phyloP scores from a whole-genome alignment of 2,888 invertebrate species.

The Synanthedon tipuliformis region DNA sequence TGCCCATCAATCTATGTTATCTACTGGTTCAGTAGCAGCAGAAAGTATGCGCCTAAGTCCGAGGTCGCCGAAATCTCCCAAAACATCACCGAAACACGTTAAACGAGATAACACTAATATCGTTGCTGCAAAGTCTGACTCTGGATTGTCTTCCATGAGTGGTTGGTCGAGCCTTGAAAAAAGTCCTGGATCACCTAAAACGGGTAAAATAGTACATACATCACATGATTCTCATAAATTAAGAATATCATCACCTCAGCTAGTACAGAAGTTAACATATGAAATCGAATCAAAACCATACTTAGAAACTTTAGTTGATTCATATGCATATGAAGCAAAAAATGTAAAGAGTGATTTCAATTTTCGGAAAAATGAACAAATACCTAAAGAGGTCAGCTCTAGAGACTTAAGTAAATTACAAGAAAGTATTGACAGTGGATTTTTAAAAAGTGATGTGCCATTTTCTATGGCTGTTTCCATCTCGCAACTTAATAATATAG shows the following conservation, averaged over 20 bases:
- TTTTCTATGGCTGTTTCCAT: conserved; percentile 34
- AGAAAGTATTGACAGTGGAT: conserved; percentile 36
- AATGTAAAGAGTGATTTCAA: conserved; percentile 42
- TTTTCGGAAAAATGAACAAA: conserved; percentile 30
- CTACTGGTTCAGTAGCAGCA: conserved; percentile 33
- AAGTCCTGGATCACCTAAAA: conserved; percentile 85
- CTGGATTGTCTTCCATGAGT: conserved; percentile 88
- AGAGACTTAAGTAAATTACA: conserved; percentile 42
- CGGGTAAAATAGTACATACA: conserved; percentile 45
- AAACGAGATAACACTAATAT: conserved; percentile 73
- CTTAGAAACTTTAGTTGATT: conserved; percentile 70
- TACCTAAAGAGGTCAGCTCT: conserved; percentile 33
- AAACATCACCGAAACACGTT: conserved; percentile 77
- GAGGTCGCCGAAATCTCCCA: conserved; percentile 79
- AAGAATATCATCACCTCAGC: conserved; percentile 50
- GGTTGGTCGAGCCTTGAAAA: conserved; percentile 89
- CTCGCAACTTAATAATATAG: conserved; percentile 41
- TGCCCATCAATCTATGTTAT: conserved; percentile 38
- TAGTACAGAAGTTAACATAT: conserved; percentile 44
- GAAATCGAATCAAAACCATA: conserved; percentile 59
- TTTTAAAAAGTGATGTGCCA: conserved; percentile 35
- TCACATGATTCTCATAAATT: conserved; percentile 54
- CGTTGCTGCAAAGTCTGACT: conserved; percentile 84
- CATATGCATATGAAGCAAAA: conserved; percentile 46
- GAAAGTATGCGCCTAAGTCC: conserved; percentile 73